A percentile compares a stretch with the other conserved stretches of the same genome.
Evolutionary conservation across 2,888 invertebrate species (phyloP).

Genomic region (Heliconius sara): DNA sequence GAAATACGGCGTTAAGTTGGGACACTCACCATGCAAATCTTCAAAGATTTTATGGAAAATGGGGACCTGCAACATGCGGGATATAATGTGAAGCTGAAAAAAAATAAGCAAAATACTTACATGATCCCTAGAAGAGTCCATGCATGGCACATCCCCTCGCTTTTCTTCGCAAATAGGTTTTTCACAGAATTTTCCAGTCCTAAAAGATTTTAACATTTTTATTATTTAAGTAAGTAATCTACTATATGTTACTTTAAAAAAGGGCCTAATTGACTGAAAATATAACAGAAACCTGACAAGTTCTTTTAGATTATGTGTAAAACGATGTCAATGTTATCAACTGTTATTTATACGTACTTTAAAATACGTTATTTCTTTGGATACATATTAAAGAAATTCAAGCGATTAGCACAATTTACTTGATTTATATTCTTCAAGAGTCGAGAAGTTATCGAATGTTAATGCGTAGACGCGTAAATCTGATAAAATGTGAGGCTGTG

Average conservation of each 20-base stretch:
- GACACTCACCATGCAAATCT: no score
- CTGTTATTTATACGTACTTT: conserved; percentile 22
- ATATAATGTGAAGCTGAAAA: no score
- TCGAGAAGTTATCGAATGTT: conserved; percentile 37
- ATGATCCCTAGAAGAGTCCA: conserved; percentile 51
- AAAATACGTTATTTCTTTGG: conserved; percentile 1
- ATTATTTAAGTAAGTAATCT: not conserved
- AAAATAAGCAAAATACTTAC: conserved; percentile 53
- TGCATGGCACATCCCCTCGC: conserved; percentile 61
- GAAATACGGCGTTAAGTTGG: no score
- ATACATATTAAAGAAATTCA: conserved; percentile 15
- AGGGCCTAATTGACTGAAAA: not conserved
- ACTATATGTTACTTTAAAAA: not conserved
- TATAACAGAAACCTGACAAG: conserved; percentile 4
- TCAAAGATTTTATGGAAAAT: no score
- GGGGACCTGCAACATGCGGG: no score
- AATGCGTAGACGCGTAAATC: conserved; percentile 42
- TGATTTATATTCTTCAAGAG: conserved; percentile 40
- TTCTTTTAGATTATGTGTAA: not conserved
- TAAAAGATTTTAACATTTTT: conserved; percentile 44
- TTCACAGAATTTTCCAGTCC: conserved; percentile 59
- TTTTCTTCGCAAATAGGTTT: conserved; percentile 51
- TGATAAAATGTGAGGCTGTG: conserved; percentile 34
- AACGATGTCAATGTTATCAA: conserved; percentile 27
- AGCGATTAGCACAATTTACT: conserved; percentile 41